Conservation (phyloP, 2,797 vertebrate species). For the Pseudomugil gertrudae region DNA sequence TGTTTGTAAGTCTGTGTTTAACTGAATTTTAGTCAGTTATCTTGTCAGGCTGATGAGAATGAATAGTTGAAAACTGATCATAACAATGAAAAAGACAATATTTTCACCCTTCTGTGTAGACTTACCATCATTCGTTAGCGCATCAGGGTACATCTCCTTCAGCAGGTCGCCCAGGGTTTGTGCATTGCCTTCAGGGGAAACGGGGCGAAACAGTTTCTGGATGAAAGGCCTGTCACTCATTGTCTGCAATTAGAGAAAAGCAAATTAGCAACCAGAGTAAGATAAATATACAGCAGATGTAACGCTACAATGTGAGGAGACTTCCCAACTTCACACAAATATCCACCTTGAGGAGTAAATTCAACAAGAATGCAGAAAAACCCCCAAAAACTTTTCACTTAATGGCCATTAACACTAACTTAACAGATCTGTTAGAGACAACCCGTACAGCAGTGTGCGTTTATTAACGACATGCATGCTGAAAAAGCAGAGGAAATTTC, state of each 20-base stretch:
- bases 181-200: slow-evolving; percentile 87
- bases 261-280: slow-evolving; percentile 13
- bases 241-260: slow-evolving; percentile 76
- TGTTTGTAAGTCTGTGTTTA: neutral
- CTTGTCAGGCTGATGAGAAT: neutral
- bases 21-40: neutral
- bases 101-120: neutral
- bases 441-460: neutral
- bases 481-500: slow-evolving; percentile 9
- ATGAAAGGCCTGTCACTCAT: slow-evolving; percentile 93
- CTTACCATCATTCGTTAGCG: slow-evolving; percentile 87
- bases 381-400: no score
- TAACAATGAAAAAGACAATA: neutral
- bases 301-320: neutral
- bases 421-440: neutral
- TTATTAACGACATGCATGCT: neutral
- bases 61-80: neutral
- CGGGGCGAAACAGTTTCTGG: slow-evolving; percentile 95
- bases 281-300: neutral
- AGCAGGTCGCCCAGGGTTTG: slow-evolving; percentile 93
- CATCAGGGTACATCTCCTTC: slow-evolving; percentile 89
- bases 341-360: neutral
- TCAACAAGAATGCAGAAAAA: no score
- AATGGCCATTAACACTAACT: no score
- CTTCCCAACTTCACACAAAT: neutral